Percentiles rank a stretch among this genome's conserved stretches.
These are phyloP conservation scores for Brotogeris chrysoptera DNA, from an alignment of 2,797 vertebrate species.

Conservation along the genomic window DNA sequence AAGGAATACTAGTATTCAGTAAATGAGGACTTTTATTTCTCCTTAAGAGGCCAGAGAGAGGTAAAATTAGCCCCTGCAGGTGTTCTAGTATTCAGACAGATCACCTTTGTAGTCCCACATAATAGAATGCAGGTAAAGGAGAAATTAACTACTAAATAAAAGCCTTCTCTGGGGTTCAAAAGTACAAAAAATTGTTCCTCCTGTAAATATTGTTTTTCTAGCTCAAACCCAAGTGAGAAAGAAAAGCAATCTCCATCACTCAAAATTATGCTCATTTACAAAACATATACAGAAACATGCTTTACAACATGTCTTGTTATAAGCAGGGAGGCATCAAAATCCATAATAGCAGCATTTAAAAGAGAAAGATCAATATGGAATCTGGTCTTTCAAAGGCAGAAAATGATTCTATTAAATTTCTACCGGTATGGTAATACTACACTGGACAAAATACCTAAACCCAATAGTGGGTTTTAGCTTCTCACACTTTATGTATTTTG, in stretches of 20 bases:
- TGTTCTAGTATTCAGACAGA: background rate
- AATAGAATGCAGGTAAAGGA: slow-evolving; percentile 21
- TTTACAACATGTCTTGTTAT: slow-evolving; percentile 23
- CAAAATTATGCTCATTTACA: slow-evolving; percentile 35
- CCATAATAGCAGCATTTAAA: slow-evolving; percentile 44
- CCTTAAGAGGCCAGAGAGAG: background rate
- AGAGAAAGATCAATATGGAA: slow-evolving; percentile 48
- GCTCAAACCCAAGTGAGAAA: background rate
- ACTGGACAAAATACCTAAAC: slow-evolving; percentile 31
- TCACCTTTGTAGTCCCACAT: background rate
- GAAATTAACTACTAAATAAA: slow-evolving; percentile 22
- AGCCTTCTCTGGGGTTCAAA: background rate
- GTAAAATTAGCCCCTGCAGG: slow-evolving; percentile 16
- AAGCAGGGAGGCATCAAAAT: slow-evolving; percentile 48
- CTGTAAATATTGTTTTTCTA: slow-evolving; percentile 7
- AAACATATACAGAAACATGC: background rate
- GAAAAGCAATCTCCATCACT: background rate
- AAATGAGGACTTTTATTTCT: background rate
- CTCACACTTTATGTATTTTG: background rate
- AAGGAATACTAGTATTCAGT: background rate
- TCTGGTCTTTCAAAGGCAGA: slow-evolving; percentile 41
- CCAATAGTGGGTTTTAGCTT: background rate
- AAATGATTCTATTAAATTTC: slow-evolving; percentile 40
- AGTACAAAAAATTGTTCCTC: background rate
- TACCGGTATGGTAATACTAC: background rate